Base-by-base conservation (phyloP, 2,888 invertebrate species). In the Muscina levida region DNA sequence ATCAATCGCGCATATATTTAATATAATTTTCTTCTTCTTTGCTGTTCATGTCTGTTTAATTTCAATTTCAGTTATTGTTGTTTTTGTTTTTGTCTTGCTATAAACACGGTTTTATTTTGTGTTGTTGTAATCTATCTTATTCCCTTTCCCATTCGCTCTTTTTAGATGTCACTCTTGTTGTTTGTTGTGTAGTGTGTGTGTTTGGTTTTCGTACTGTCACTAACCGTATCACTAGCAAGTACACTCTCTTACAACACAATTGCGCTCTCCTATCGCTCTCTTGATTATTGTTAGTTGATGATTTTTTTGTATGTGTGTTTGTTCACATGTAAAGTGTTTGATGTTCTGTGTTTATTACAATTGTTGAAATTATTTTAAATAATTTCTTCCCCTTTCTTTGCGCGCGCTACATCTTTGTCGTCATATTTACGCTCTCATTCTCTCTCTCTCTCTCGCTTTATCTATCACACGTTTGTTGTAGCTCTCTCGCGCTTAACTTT, bases 321-420 rank as follows among this genome's bases (percentile, higher is more conserved):
- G 31, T 62, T 22, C 56, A 22, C 22, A 4, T 31, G 31, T 39
- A 39, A n/a, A 39, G 65, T 71, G 56, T 53, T 31, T 42, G 10
- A 48, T 71, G 62, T n/a, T n/a, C n/a, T n/a, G n/a, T 81, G 70
- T 77, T 81, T 39, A 62, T 62, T 81, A 75, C 81, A 74, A 77
- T 77, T 80, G 70, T 48, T 76, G 51, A 80, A 77, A 73, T 81
- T 72, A 81, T 81, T 81, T 79, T 46, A 77, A 77, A 77, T 76
- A 70, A 75, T 76, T 68, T 68, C 77, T 72, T 72, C 66, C 65
- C 62, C 72, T 75, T 62, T 31, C 31, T 53, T 46, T n/a, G n/a
- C n/a, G n/a, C n/a, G n/a, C n/a, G n/a, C 24, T 22, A 10, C 17
- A 13, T 13, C 15, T 1, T 46, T 48, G 6, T 46, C 62, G 11